phyloP scores from a whole-genome alignment of 2,797 vertebrate species.

The Spheniscus humboldti region DNA sequence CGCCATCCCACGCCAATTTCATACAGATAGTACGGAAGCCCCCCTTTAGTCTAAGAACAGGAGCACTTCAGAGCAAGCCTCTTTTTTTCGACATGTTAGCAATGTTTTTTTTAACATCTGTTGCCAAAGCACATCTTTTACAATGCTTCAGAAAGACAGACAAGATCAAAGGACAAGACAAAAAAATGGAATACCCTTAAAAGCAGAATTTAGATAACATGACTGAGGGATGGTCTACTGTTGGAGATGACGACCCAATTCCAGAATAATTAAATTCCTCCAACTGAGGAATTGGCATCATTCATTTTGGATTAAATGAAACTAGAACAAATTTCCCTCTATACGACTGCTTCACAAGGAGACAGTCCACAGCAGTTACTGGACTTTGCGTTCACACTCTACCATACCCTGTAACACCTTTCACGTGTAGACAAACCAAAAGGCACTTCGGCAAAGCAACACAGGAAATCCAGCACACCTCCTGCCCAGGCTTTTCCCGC shows the following conservation, averaged over 20 bases:
- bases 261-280: not conserved
- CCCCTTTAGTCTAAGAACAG: not conserved
- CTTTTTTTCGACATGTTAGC: not conserved
- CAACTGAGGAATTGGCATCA: not conserved
- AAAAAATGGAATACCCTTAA: not conserved
- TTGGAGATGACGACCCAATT: not conserved
- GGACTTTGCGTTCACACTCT: not conserved
- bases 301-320: not conserved
- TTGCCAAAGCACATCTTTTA: not conserved
- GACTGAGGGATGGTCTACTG: not conserved
- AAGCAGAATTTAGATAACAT: not conserved
- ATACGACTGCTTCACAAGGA: not conserved
- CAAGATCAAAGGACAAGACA: not conserved
- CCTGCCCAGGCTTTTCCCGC: not conserved
- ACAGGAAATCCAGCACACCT: not conserved
- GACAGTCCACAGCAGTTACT: not conserved
- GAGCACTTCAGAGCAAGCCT: not conserved
- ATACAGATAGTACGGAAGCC: not conserved
- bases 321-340: not conserved
- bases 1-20: not conserved
- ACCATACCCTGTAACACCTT: not conserved
- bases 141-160: not conserved
- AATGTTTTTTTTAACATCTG: not conserved
- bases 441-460: conserved; percentile 46
- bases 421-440: not conserved